Evolutionary conservation across 2,888 invertebrate species (phyloP), one percentile per base, ranked within the genome.

Genomic region (Eristalis tenax): DNA sequence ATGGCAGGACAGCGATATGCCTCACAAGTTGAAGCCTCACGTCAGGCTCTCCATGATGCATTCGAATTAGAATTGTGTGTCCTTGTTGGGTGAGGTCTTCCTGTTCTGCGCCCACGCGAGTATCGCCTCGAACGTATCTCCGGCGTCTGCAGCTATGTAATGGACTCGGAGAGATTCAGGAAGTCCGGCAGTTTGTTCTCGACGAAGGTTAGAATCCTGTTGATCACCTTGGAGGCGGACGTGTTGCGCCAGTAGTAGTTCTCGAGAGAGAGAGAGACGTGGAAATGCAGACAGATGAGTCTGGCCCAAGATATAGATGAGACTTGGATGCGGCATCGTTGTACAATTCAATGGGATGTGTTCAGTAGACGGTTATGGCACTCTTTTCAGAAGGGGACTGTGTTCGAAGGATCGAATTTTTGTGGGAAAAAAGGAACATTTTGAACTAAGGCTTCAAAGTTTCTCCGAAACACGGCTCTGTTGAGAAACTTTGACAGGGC

Each of bases 191-290:
- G 96, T 91, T 97, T 95, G 86, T 97, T 97, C 93, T 98, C 98
- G 68, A 97, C 96, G 93, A 97, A 98, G 26, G 97, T 96, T 86
- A 98, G 94, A 90, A 98, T 98, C 97, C 98, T 98, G 93, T 98
- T 98, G 89, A 98, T 98, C 91, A 98, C 94, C 93, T 98, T 98
- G 32, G 97, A 97, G 65, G 98, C 98, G 79, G 98, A 98, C 43
- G 97, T 98, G 93, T 98, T 98, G 88, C 98, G 95, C 98, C 98
- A 98, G 93, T 97, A 98, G 93, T 98, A 98, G 93, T 98, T 98
- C 93, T 98, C 98, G 5, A 8, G 8, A n/a, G 6, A n/a, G 15
- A n/a, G 15, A 4, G 15, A 3, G 15, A 15, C n/a, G n/a, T n/a
- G n/a, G 40, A 8, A 10, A n/a, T n/a, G n/a, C n/a, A n/a, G n/a